Percentiles rank a stretch among this genome's conserved stretches.
These are phyloP conservation scores for Mythimna impura DNA, from an alignment of 2,888 invertebrate species.

Conservation along the genomic window DNA sequence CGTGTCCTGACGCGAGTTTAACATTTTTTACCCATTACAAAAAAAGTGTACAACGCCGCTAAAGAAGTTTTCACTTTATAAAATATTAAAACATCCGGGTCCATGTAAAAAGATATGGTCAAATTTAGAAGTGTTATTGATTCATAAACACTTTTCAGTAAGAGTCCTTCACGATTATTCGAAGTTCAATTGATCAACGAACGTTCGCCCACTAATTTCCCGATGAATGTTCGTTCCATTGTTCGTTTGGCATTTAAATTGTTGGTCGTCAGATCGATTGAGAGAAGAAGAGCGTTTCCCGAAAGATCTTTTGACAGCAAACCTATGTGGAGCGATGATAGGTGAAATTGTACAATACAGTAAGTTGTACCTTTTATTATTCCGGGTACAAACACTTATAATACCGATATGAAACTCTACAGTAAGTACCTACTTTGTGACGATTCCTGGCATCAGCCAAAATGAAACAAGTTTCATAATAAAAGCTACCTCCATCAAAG, in stretches of 20 bases:
- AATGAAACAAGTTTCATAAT: constrained; percentile 48
- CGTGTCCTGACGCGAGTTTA: no score
- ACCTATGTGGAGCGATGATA: not conserved
- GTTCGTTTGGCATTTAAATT: not conserved
- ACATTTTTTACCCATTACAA: no score
- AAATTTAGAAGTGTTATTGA: no score
- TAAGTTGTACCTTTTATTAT: not conserved
- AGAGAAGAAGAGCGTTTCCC: not conserved
- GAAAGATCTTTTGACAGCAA: not conserved
- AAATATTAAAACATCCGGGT: no score
- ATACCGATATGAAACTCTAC: constrained; percentile 17
- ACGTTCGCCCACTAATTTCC: not conserved
- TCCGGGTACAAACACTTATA: constrained; percentile 1
- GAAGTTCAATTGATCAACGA: not conserved
- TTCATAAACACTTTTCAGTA: no score
- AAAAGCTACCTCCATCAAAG: constrained; percentile 43
- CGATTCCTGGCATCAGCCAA: constrained; percentile 25
- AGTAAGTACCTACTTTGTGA: constrained; percentile 9
- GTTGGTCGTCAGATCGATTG: not conserved
- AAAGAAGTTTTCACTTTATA: no score
- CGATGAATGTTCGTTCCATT: not conserved
- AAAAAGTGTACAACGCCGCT: no score
- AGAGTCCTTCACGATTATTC: no score
- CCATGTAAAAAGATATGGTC: no score
- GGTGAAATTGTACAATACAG: not conserved